Evolutionary conservation across 2,888 invertebrate genomes (phyloP).

Genomic region (Blastobasis adustella): DNA sequence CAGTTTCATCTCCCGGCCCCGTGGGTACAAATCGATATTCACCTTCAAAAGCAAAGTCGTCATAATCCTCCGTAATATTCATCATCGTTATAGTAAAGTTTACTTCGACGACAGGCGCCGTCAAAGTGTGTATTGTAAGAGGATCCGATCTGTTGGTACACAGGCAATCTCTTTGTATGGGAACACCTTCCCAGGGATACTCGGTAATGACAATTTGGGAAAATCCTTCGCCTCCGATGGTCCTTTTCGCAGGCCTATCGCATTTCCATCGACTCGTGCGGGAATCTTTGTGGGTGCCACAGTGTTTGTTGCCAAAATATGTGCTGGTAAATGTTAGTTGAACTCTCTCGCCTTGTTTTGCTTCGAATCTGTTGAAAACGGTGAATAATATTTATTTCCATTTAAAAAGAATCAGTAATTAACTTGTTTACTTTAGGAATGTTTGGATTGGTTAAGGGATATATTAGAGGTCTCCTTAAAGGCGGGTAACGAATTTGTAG

Average conservation of each 20-base stretch:
- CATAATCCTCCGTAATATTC: conserved; percentile 87
- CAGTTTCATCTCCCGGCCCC: conserved; percentile 70
- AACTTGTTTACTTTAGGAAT: too few species aligned
- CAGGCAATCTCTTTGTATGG: conserved; percentile 81
- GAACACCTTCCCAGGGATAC: conserved; percentile 81
- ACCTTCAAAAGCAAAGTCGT: conserved; percentile 86
- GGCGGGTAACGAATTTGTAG: too few species aligned
- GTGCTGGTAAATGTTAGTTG: conserved; percentile 81
- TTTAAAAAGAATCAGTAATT: not conserved
- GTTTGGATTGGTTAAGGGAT: too few species aligned
- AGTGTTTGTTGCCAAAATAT: conserved; percentile 80
- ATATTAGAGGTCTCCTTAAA: too few species aligned
- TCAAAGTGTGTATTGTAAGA: conserved; percentile 78
- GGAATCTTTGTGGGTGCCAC: conserved; percentile 79
- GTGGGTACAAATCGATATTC: conserved; percentile 79
- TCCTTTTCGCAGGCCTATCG: conserved; percentile 67
- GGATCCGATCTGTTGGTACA: conserved; percentile 82
- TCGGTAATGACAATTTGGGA: conserved; percentile 79
- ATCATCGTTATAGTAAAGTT: conserved; percentile 84
- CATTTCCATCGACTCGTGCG: conserved; percentile 82
- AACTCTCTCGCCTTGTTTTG: conserved; percentile 79
- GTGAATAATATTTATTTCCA: not conserved
- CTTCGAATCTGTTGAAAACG: conserved; percentile 75
- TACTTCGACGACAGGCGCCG: conserved; percentile 81
- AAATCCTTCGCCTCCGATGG: conserved; percentile 67